A percentile compares a stretch with the other conserved stretches of the same genome.
phyloP scores from a whole-genome alignment of 2,888 invertebrate species.

The Silvanus unidentatus region DNA sequence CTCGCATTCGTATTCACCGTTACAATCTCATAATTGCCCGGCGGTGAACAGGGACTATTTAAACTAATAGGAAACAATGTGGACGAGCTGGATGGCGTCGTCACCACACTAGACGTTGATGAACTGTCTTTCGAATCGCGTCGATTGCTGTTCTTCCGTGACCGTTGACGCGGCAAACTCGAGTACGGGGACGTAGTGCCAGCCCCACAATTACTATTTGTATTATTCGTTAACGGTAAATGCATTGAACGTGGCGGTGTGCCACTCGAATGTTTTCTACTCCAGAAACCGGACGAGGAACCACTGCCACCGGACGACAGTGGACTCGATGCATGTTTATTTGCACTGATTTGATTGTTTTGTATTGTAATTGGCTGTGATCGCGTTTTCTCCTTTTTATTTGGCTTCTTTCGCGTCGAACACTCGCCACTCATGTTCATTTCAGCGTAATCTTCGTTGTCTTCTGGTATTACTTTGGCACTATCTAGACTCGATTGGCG shows the following conservation, averaged over 20 bases:
- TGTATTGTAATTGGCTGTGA: conserved; percentile 62
- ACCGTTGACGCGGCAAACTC: conserved; percentile 42
- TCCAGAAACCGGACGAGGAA: conserved; percentile 15
- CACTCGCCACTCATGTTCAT: conserved; percentile 48
- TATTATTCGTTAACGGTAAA: conserved; percentile 47
- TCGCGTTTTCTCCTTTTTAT: conserved; percentile 38
- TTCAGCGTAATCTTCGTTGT: conserved; percentile 51
- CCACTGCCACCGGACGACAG: conserved; percentile 9
- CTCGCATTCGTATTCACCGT: conserved; percentile 5
- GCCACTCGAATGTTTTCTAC: conserved; percentile 41
- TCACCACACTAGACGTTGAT: conserved; percentile 47
- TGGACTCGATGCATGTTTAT: conserved; percentile 32
- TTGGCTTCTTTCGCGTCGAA: conserved; percentile 19
- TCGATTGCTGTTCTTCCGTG: conserved; percentile 34
- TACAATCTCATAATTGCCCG: conserved; percentile 7
- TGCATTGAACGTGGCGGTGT: conserved; percentile 46
- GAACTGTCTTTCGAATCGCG: conserved; percentile 46
- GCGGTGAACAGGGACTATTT: conserved; percentile 62
- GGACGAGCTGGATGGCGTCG: conserved; percentile 54
- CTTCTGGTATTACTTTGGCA: conserved; percentile 24
- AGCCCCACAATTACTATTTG: conserved; percentile 36
- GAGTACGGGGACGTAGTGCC: conserved; percentile 47
- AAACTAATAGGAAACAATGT: conserved; percentile 64
- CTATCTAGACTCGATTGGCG: conserved; percentile 38
- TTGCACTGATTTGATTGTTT: conserved; percentile 27